Percentiles rank a stretch among this genome's conserved stretches.
Evolutionary conservation across 2,113 vertebrate genomes (phyloP).

Genomic region (Tenebrosternarchus preto): DNA sequence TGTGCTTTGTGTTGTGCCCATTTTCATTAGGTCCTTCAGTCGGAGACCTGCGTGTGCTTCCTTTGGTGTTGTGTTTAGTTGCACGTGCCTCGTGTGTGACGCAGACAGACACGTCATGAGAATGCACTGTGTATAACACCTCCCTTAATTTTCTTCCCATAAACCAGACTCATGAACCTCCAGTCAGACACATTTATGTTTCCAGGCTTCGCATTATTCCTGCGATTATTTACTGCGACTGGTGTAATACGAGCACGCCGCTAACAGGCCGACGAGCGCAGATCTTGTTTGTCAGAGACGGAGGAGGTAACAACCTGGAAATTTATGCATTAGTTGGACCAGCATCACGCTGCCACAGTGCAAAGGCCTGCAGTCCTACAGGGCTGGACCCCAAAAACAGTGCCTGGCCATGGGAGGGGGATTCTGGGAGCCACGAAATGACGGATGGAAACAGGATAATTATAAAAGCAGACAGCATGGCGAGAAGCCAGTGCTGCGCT

Average conservation of each 20-base stretch:
- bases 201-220: conserved; percentile 11
- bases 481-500: conserved; percentile 49
- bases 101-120: not conserved
- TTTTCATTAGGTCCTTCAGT: too few relatives aligned
- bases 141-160: too few relatives aligned
- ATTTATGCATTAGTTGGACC: conserved; percentile 35
- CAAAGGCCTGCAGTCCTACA: conserved; percentile 57
- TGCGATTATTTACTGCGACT: conserved; percentile 28
- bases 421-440: conserved; percentile 10
- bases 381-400: conserved; percentile 57
- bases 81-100: too few relatives aligned
- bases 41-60: too few relatives aligned
- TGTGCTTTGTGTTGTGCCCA: too few relatives aligned
- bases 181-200: conserved; percentile 16
- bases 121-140: not conserved
- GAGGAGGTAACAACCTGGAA: conserved; percentile 20
- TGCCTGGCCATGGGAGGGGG: conserved; percentile 12
- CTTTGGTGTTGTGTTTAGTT: too few relatives aligned
- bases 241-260: conserved; percentile 2
- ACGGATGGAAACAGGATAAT: conserved; percentile 59
- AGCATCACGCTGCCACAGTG: conserved; percentile 62
- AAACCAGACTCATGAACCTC: too few relatives aligned
- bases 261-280: not conserved
- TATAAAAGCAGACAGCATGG: conserved; percentile 66
- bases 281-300: conserved; percentile 39